phyloP scores from a whole-genome alignment of 2,888 invertebrate species.

The Acrocyrtus sp. region DNA sequence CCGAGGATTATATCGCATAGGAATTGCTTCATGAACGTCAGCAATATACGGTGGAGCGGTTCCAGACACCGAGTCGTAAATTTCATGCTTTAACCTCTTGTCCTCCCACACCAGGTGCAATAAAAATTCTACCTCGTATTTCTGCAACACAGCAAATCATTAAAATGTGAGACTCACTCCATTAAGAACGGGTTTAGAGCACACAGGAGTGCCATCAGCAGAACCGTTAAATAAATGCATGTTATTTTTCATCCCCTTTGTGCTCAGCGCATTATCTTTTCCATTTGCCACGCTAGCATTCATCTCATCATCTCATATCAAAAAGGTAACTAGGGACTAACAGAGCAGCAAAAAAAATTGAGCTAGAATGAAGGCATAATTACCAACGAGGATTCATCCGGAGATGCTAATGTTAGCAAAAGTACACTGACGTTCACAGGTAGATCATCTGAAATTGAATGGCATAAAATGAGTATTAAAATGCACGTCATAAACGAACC shows the following conservation, averaged over 20 bases:
- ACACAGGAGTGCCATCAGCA: conserved; percentile 24
- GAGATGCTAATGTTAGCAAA: conserved; percentile 92
- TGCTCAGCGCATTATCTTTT: no score
- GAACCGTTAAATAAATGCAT: background rate
- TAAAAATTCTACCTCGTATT: conserved; percentile 96
- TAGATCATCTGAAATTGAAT: conserved; percentile 77
- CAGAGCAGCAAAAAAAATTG: no score
- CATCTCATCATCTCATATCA: no score
- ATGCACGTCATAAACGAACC: background rate
- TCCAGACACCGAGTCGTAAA: conserved; percentile 75
- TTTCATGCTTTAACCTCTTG: conserved; percentile 87
- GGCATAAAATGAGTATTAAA: background rate
- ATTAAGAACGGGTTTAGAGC: conserved; percentile 23
- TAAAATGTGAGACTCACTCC: background rate
- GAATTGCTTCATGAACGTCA: conserved; percentile 62
- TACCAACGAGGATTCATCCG: conserved; percentile 96
- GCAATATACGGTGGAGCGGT: conserved; percentile 54
- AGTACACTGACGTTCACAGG: conserved; percentile 94
- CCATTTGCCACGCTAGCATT: no score
- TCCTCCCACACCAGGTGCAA: conserved; percentile 95
- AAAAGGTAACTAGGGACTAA: no score
- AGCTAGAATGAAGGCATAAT: conserved; percentile 70
- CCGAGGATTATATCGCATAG: conserved; percentile 60
- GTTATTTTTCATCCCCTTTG: conserved; percentile 2
- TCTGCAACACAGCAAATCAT: conserved; percentile 70